Evolutionary conservation across 1,140 invertebrate genomes (phyloP).

Genomic region (Drosophila virilis): DNA sequence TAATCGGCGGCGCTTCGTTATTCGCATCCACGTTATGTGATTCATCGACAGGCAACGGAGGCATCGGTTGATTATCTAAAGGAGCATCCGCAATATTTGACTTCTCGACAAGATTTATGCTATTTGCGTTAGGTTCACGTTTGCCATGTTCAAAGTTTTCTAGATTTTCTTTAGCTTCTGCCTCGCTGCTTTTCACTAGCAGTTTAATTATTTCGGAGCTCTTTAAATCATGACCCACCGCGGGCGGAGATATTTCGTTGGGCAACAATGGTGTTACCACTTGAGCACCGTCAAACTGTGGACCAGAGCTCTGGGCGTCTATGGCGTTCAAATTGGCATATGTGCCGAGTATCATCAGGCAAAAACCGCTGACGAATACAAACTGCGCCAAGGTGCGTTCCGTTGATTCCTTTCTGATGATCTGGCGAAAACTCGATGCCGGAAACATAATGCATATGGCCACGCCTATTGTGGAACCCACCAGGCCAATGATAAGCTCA

Average conservation of each 20-base stretch:
- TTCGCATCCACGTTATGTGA: slow-evolving; percentile 43
- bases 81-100: slow-evolving; percentile 19
- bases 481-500: slow-evolving; percentile 95
- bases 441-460: slow-evolving; percentile 97
- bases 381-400: slow-evolving; percentile 90
- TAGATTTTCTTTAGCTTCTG: slow-evolving; percentile 30
- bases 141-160: slow-evolving; percentile 40
- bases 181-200: slow-evolving; percentile 37
- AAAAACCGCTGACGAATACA: slow-evolving; percentile 90
- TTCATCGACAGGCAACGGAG: slow-evolving; percentile 72
- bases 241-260: slow-evolving; percentile 47
- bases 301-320: slow-evolving; percentile 86
- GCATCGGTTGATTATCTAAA: slow-evolving; percentile 62
- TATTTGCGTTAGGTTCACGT: slow-evolving; percentile 10
- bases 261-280: slow-evolving; percentile 70
- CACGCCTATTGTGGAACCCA: slow-evolving; percentile 97
- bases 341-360: slow-evolving; percentile 93
- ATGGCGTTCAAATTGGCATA: slow-evolving; percentile 93
- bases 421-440: slow-evolving; percentile 89
- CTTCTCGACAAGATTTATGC: slow-evolving; percentile 32
- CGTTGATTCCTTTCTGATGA: slow-evolving; percentile 90
- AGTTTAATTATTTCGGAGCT: slow-evolving; percentile 55
- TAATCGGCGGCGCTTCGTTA: slow-evolving; percentile 8
- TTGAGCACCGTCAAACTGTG: slow-evolving; percentile 59
- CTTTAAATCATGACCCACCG: slow-evolving; percentile 51